These are phyloP conservation scores for Formica exsecta DNA, from an alignment of 1,140 invertebrate genomes.

Conservation along the genomic window DNA sequence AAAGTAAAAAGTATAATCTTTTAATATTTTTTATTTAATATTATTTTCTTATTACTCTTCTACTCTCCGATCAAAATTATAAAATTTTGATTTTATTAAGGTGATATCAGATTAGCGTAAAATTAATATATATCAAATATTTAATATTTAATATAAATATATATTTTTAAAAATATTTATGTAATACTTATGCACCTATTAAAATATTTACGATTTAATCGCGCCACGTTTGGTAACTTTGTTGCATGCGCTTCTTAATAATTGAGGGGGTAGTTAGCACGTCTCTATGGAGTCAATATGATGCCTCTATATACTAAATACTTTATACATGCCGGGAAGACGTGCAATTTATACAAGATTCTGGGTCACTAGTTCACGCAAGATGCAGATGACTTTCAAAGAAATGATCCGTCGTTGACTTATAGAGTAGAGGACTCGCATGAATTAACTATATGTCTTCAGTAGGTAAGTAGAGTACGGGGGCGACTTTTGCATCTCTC, in stretches of 20 bases:
- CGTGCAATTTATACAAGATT: constrained; percentile 26
- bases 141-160: not conserved
- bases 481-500: constrained; percentile 14
- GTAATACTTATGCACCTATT: not conserved
- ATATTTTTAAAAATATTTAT: not conserved
- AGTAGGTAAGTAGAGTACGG: constrained; percentile 31
- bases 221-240: not conserved
- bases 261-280: constrained; percentile 34
- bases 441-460: constrained; percentile 52
- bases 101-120: not conserved
- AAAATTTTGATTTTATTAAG: not conserved
- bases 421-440: not conserved
- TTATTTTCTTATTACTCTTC: not conserved
- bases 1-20: not conserved
- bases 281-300: constrained; percentile 17
- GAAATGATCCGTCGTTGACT: constrained; percentile 49
- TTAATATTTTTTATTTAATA: not conserved
- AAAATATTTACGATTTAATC: constrained; percentile 12
- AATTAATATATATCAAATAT: not conserved
- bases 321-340: constrained; percentile 7
- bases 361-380: constrained; percentile 55
- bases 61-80: not conserved
- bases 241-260: constrained; percentile 8
- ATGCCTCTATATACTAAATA: constrained; percentile 45
- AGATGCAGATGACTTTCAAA: constrained; percentile 58